Evolutionary conservation across 2,113 vertebrate genomes (phyloP), one percentile per base, ranked within the genome.

Genomic region (Leucopsar rothschildi): DNA sequence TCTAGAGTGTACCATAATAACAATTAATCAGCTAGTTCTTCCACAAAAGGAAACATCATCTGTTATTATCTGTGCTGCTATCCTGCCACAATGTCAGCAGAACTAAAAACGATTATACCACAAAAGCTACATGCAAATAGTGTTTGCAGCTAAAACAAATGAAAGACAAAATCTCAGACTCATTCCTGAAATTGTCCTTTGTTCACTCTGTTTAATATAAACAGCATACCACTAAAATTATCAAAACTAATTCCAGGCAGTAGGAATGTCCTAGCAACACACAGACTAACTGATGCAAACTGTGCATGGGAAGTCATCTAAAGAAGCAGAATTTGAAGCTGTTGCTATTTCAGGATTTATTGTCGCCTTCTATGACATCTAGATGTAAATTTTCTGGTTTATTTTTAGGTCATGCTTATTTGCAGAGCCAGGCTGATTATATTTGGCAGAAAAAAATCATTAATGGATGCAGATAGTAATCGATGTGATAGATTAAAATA

Each of bases 11-110:
- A 93, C 80, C 87, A 93, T 55, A 96, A 76, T 90, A 96, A 86
- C 89, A 96, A 96, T 90, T 96, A 95, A 96, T 97, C 96, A 95
- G 80, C 49, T 71, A 56, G 71, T 96, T 95, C 81, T 96, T 92
- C 94, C 90, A 82, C 84, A 95, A 88, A 97, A 97, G 83, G 44
- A 94, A 96, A 82, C 70, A 44, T 85, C 96, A 92, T 88, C 88
- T 95, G 68, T 91, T 94, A 87, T 86, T 91, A 93, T 91, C 59
- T 83, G 59, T 21, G 64, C 94, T 86, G 84, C 90, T 92, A 97
- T 92, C 47, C 64, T 86, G 56, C 60, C 65, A 79, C 35, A 84
- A 45, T 82, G 55, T 90, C 91, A 97, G 75, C 60, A 80, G 40
- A 92, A 68, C 47, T 72, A 72, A 60, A 76, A 95, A 70, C 64